Base-by-base conservation (phyloP, 2,888 invertebrate species). In the Leuctra nigra region DNA sequence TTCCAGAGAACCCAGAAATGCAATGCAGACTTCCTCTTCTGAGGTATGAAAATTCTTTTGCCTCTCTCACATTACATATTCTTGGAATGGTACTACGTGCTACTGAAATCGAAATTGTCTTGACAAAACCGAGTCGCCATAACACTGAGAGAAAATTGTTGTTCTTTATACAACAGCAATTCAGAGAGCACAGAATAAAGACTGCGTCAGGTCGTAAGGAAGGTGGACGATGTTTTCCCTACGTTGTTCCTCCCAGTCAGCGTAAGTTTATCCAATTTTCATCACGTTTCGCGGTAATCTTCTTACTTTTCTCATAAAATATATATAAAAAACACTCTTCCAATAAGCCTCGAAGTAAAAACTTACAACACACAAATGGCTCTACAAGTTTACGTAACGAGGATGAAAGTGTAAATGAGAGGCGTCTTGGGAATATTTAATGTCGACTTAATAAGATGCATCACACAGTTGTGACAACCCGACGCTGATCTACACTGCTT, bases 81-180 rank as follows among this genome's bases (percentile, higher is more conserved):
- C n/a, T n/a, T n/a, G n/a, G n/a, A n/a, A n/a, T n/a, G n/a, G n/a
- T n/a, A n/a, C n/a, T n/a, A n/a, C n/a, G n/a, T n/a, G n/a, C n/a
- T n/a, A n/a, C 13, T 11, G 39, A 39, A 39, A 39, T 39, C 20
- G 39, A 39, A 39, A 39, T 39, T 16, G 14, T 4, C 39, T 20
- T 16, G 18, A 39, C 39, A 39, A 18, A 16, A 11, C 20, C 16
- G 4, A 39, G 36, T 13, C 39, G 39, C 39, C 39, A 9, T 39
- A 39, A 39, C 39, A 16, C 18, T 16, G 39, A 39, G 39, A 20
- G 16, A 39, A 39, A 39, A 39, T 18, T 39, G 39, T 39, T 39
- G 39, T 14, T 39, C 39, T 39, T 16, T 39, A 39, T 39, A 39
- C 39, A 39, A 39, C 14, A 39, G 39, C 39, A 39, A 39, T 39